Conservation (phyloP, 2,888 invertebrate species). For the Cyclophora punctaria region DNA sequence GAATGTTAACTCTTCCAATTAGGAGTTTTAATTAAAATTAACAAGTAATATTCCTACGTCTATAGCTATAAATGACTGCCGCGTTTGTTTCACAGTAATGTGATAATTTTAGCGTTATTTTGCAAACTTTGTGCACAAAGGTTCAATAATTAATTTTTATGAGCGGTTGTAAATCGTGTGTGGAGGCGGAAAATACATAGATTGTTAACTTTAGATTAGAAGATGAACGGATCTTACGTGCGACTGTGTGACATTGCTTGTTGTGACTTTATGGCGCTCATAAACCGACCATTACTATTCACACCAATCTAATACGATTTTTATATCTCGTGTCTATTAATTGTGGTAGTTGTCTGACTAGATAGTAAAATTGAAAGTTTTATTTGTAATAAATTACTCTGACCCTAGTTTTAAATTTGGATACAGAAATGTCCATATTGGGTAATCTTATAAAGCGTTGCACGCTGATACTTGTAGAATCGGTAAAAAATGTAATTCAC, state of each 20-base stretch:
- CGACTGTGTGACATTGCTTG: slow-evolving; percentile 47
- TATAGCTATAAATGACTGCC: too few relatives aligned
- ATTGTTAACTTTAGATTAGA: slow-evolving; percentile 26
- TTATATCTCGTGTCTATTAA: slow-evolving; percentile 54
- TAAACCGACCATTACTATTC: slow-evolving; percentile 59
- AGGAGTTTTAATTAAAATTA: too few relatives aligned
- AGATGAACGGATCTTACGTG: slow-evolving; percentile 29
- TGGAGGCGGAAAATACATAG: slow-evolving; percentile 23
- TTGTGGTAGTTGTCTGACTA: slow-evolving; percentile 51
- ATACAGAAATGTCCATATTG: too few relatives aligned
- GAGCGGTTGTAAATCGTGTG: slow-evolving; percentile 26
- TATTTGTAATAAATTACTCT: slow-evolving; percentile 44
- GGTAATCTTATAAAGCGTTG: too few relatives aligned
- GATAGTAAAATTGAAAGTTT: slow-evolving; percentile 50
- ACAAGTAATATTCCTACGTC: too few relatives aligned
- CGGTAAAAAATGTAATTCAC: too few relatives aligned
- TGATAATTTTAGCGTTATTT: slow-evolving; percentile 16
- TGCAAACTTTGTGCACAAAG: slow-evolving; percentile 21
- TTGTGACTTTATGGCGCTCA: slow-evolving; percentile 50
- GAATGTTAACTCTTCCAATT: neutral
- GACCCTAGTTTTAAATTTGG: slow-evolving; percentile 22
- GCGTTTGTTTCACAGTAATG: slow-evolving; percentile 15
- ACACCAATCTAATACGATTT: slow-evolving; percentile 58
- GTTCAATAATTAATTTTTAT: slow-evolving; percentile 29
- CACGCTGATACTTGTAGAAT: too few relatives aligned